phyloP scores from a whole-genome alignment of 2,888 invertebrate genomes.

The Dugesia japonica region DNA sequence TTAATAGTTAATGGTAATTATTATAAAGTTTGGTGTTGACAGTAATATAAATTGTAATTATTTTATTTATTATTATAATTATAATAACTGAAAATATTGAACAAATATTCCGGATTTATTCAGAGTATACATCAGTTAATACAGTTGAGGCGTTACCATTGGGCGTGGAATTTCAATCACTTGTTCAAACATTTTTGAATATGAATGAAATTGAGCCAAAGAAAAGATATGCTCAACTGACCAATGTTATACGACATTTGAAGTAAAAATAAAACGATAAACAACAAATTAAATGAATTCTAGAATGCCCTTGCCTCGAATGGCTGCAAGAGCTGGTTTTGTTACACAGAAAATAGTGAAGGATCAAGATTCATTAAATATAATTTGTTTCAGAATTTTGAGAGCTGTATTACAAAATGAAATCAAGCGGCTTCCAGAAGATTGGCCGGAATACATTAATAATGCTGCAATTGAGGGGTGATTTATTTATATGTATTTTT shows the following conservation, averaged over 20 bases:
- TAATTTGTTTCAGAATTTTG: neutral
- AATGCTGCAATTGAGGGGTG: neutral
- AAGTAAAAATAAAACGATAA: neutral
- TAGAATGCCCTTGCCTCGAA: neutral
- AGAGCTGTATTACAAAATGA: conserved; percentile 25
- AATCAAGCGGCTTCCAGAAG: conserved; percentile 23
- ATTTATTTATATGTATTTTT: too few species aligned
- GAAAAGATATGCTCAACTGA: neutral
- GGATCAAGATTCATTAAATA: conserved; percentile 10
- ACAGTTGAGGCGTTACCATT: conserved; percentile 17
- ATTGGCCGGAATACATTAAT: conserved; percentile 16
- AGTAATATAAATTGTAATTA: too few species aligned
- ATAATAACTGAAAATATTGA: neutral
- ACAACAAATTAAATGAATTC: neutral
- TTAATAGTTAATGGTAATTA: too few species aligned
- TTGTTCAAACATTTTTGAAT: neutral
- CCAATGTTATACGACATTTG: neutral
- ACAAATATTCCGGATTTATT: neutral
- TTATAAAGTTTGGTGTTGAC: too few species aligned
- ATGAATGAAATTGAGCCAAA: neutral
- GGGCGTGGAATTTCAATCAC: conserved; percentile 16
- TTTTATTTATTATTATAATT: too few species aligned
- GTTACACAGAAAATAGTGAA: neutral
- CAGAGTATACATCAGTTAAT: conserved; percentile 11
- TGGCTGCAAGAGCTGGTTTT: neutral